Base-by-base conservation (phyloP, 1,140 invertebrate species). In the Phymorhynchus buccinoides region DNA sequence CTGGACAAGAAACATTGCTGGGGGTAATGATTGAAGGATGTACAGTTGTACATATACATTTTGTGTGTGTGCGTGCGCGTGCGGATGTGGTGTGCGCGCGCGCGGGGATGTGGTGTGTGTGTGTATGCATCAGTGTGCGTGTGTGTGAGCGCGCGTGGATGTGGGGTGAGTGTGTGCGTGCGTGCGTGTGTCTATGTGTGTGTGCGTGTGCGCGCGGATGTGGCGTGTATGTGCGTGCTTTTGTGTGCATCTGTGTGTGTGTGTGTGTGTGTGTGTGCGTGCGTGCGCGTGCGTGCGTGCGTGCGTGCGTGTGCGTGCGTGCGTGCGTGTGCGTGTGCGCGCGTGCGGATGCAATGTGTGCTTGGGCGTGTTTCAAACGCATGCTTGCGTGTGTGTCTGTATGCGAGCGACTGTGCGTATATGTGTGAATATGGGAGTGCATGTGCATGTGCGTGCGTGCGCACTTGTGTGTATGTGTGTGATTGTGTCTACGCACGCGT, bases 231-330 rank as follows among this genome's bases (percentile, higher is more conserved):
- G 68, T 71, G 56, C 27, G 18, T 62, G 18, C 18, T 14, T 62
- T 14, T 62, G 56, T 22, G 27, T 22, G 56, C 18, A 27, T 22
- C 16, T 22, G 7, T 22, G 56, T 27, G 56, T 22, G 56, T 22
- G 56, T 22, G 56, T 22, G 68, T 71, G 68, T 71, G 68, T 35
- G 68, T 71, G 68, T 71, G 68, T 71, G 56, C 27, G 18, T 62
- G 18, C 18, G 56, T 62, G 56, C 27, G 56, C 18, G 27, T 22
- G 56, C 18, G 56, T 22, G 56, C 18, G 7, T 22, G 56, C 18
- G 18, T 22, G 18, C 56, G 18, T 22, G 56, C 18, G 18, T 62
- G 56, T 62, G 56, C 27, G 56, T 22, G 56, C 18, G 18, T 62
- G 18, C 18, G 56, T 22, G 56, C 18, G 18, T 22, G 56, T 62